Conservation (phyloP, 35 echinoderm and acorn worm genomes). For the Strongylocentrotus purpuratus region DNA sequence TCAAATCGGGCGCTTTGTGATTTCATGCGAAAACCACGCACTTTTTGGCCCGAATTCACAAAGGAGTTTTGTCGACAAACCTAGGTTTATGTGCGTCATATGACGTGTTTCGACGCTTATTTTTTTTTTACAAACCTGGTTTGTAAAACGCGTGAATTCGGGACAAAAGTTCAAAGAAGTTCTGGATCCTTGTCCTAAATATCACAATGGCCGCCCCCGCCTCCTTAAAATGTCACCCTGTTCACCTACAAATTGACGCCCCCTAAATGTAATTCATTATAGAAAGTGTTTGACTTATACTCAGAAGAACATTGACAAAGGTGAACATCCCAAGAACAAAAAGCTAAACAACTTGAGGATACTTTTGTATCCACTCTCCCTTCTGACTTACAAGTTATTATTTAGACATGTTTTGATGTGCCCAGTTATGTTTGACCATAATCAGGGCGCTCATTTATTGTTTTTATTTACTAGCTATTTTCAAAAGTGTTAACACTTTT, state of each 20-base stretch:
- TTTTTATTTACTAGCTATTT: too few relatives aligned
- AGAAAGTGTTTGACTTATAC: not conserved
- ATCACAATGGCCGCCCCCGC: not conserved
- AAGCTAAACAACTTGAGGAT: not conserved
- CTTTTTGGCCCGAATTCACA: too few relatives aligned
- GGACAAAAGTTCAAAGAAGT: not conserved
- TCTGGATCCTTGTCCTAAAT: not conserved
- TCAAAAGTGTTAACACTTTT: too few relatives aligned
- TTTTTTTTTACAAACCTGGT: too few relatives aligned
- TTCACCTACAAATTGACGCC: not conserved
- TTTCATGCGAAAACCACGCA: not conserved
- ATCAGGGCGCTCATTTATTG: too few relatives aligned
- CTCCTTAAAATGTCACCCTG: not conserved
- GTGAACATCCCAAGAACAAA: not conserved
- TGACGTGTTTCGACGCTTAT: too few relatives aligned
- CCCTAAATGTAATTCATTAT: not conserved
- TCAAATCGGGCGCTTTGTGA: not conserved
- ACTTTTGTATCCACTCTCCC: not conserved
- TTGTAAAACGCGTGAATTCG: too few relatives aligned
- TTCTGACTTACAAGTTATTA: too few relatives aligned
- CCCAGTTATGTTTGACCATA: too few relatives aligned
- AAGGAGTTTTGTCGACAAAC: too few relatives aligned
- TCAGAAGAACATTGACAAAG: not conserved
- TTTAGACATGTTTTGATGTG: too few relatives aligned
- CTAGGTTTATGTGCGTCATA: too few relatives aligned